These are phyloP conservation scores for Python bivittatus DNA, from an alignment of 2,113 vertebrate genomes.

Conservation along the genomic window DNA sequence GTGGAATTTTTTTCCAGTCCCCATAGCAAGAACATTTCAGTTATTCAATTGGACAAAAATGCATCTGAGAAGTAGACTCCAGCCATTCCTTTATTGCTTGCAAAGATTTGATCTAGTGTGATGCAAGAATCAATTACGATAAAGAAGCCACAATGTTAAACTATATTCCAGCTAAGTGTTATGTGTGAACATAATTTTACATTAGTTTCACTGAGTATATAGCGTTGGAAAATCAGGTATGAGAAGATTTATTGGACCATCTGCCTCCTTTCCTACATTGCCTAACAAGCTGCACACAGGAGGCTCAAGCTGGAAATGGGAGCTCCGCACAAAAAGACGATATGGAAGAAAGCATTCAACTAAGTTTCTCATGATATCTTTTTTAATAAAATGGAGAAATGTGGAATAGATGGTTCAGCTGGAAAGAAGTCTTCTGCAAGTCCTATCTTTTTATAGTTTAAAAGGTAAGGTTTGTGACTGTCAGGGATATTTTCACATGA, in stretches of 20 bases:
- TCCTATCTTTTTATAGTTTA: neutral
- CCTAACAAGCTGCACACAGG: neutral
- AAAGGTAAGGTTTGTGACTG: neutral
- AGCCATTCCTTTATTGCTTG: neutral
- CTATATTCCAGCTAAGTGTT: neutral
- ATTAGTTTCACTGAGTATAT: neutral
- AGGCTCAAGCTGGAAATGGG: neutral
- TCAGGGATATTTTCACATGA: neutral
- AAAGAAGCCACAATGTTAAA: neutral
- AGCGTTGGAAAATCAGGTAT: neutral
- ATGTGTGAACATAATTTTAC: neutral
- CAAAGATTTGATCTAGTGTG: neutral
- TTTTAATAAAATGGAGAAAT: neutral
- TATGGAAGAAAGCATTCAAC: neutral
- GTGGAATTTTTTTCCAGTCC: neutral
- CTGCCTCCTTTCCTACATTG: neutral
- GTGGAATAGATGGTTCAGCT: neutral
- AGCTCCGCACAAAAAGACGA: neutral
- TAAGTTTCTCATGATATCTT: neutral
- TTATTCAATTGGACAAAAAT: neutral
- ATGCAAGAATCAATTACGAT: neutral
- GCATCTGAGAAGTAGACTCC: neutral
- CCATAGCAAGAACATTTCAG: neutral
- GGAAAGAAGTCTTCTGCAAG: neutral
- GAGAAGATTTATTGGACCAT: neutral